Base-by-base conservation (phyloP, 1,140 invertebrate species). In the Lethrus apterus region DNA sequence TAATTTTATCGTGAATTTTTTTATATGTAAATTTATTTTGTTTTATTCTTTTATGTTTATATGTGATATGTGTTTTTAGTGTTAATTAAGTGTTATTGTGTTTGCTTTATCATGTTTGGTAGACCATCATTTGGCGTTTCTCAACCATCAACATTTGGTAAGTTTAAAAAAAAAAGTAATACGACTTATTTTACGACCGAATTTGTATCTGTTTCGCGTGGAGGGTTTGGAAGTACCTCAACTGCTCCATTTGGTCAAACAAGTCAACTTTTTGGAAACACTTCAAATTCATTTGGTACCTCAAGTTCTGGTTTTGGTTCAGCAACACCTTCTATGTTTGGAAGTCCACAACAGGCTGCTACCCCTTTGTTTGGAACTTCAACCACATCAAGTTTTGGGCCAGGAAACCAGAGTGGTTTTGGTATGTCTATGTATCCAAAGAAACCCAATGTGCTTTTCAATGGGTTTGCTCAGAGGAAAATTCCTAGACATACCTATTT, bases 311-410 rank as follows among this genome's bases (percentile, higher is more conserved):
- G 30, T 2, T 57, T 55, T 48, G 55, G 55, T 26, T 46, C 52
- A 11, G 18, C 51, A 21, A 7, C 51, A 13, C 30, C 34, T 24
- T 23, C 38, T 33, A 50, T 46, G 23, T 52, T 33, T 46, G 48
- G 36, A 26, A 46, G 13, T 10, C 21, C 43, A 40, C 48, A 70
- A 68, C 54, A 67, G 7, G 51, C 60, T 17, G 57, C 64, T 17
- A 68, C 64, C 56, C 66, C 69, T 1, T 52, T 78, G 1, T 79
- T 79, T 62, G 74, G 73, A 3, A 63, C 71, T 26, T 48, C 60
- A 0, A 59, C 70, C 1, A 69, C 75, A 1, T 70, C 77, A 0
- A 49, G 56, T n/a, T 83, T 83, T 62, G 79, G 79, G 3, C 76
- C 78, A 55, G 51, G 48, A 1, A 13, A 34, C 15, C 49, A 42